Evolutionary conservation across 2,113 vertebrate genomes (phyloP).

Genomic region (Glaucidium brasilianum): DNA sequence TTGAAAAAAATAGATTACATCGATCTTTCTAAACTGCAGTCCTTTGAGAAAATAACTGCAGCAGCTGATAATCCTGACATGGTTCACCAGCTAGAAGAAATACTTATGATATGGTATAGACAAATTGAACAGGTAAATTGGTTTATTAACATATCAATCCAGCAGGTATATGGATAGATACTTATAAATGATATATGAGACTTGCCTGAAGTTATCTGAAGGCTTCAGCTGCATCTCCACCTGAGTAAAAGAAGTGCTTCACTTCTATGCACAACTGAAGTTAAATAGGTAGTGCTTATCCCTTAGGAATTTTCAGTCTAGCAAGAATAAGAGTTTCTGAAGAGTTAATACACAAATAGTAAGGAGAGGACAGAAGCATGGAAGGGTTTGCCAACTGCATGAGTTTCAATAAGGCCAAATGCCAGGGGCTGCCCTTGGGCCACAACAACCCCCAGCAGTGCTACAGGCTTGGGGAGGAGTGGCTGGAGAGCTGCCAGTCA

Average conservation of each 20-base stretch:
- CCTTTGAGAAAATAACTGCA: conserved; percentile 72
- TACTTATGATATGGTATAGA: conserved; percentile 80
- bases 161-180: background rate
- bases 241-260: background rate
- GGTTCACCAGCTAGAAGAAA: conserved; percentile 77
- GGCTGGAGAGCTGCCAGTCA: too few relatives aligned
- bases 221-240: background rate
- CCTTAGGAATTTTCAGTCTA: background rate
- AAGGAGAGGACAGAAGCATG: background rate
- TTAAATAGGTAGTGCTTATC: background rate
- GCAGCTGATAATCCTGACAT: conserved; percentile 74
- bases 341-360: background rate
- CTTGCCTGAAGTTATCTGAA: background rate
- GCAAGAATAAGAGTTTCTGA: background rate
- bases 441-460: too few relatives aligned
- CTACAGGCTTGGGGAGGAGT: too few relatives aligned
- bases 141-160: background rate
- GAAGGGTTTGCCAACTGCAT: background rate
- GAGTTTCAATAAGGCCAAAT: too few relatives aligned
- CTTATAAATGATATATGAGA: background rate
- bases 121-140: conserved; percentile 81
- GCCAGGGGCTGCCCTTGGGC: too few relatives aligned
- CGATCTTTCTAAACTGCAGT: conserved; percentile 74
- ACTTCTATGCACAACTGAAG: background rate
- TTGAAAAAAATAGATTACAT: conserved; percentile 70